Evolutionary conservation across 2,888 invertebrate genomes (phyloP).

Genomic region (Steinernema hermaphroditum): DNA sequence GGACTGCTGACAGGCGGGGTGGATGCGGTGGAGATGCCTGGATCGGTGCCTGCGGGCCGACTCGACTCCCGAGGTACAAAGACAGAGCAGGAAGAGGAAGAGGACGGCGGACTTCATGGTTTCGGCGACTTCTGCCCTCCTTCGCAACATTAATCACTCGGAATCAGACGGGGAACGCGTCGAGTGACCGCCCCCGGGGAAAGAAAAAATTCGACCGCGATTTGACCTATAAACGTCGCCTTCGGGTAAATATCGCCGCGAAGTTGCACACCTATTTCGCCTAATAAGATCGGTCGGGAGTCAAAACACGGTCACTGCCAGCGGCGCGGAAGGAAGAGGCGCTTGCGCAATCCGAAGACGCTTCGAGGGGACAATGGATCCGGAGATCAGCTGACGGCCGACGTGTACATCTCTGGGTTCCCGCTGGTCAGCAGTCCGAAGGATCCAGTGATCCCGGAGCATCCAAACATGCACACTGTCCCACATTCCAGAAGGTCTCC

Average conservation of each 20-base stretch:
- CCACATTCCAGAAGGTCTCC: too few relatives aligned
- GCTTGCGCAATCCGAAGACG: background rate
- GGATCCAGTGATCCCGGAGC: too few relatives aligned
- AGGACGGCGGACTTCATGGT: background rate
- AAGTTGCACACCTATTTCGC: constrained; percentile 11
- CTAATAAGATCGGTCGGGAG: constrained; percentile 28
- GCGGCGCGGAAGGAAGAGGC: background rate
- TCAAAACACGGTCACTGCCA: constrained; percentile 27
- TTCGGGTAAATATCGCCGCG: constrained; percentile 23
- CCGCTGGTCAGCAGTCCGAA: too few relatives aligned
- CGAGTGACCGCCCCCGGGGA: constrained; percentile 21
- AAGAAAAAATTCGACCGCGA: constrained; percentile 31
- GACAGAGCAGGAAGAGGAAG: background rate
- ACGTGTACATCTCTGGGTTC: too few relatives aligned
- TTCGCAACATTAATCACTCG: constrained; percentile 27
- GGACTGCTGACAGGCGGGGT: constrained; percentile 26
- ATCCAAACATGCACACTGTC: too few relatives aligned
- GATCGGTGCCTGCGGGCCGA: background rate
- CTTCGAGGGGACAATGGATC: background rate
- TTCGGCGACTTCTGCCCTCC: constrained; percentile 17
- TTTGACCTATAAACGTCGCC: constrained; percentile 23
- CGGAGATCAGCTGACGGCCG: too few relatives aligned
- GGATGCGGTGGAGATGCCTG: constrained; percentile 23
- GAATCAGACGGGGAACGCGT: constrained; percentile 5
- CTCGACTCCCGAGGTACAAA: background rate